Conservation (phyloP, 2,113 vertebrate genomes). For the Nothocercus julius region DNA sequence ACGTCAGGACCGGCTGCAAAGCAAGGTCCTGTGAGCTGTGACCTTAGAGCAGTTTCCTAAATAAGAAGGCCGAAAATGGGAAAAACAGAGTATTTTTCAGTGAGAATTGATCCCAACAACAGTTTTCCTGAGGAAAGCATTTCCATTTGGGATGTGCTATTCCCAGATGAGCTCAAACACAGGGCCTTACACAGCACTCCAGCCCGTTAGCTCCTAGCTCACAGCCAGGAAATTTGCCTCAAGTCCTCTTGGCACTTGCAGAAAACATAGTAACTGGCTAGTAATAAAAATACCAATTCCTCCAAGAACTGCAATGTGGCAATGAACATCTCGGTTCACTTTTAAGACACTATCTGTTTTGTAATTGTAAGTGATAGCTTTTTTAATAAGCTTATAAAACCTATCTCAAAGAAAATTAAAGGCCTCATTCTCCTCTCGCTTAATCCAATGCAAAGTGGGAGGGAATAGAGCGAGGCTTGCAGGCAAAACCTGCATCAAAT, state of each 20-base stretch:
- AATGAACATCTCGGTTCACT: rapidly evolving
- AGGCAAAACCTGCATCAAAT: rapidly evolving
- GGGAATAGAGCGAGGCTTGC: rapidly evolving
- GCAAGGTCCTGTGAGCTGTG: background rate
- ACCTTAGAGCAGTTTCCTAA: background rate
- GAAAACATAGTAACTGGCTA: background rate
- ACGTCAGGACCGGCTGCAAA: background rate
- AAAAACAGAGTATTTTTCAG: background rate
- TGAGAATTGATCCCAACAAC: background rate
- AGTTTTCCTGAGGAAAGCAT: background rate
- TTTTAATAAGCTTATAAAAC: background rate
- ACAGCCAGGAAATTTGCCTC: background rate
- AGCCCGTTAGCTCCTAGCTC: background rate
- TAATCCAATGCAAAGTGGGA: background rate
- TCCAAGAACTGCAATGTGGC: rapidly evolving
- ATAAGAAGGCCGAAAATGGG: background rate
- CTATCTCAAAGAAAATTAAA: background rate
- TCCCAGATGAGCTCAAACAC: rapidly evolving
- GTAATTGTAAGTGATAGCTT: background rate
- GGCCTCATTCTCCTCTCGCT: background rate
- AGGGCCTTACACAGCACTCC: background rate
- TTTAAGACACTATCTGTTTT: background rate
- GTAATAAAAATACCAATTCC: background rate
- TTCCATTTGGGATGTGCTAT: background rate
- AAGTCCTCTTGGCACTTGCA: background rate